Percentiles rank a stretch among this genome's conserved stretches.
These are phyloP conservation scores for Galerucella calmariensis DNA, from an alignment of 2,888 invertebrate genomes.

Conservation along the genomic window DNA sequence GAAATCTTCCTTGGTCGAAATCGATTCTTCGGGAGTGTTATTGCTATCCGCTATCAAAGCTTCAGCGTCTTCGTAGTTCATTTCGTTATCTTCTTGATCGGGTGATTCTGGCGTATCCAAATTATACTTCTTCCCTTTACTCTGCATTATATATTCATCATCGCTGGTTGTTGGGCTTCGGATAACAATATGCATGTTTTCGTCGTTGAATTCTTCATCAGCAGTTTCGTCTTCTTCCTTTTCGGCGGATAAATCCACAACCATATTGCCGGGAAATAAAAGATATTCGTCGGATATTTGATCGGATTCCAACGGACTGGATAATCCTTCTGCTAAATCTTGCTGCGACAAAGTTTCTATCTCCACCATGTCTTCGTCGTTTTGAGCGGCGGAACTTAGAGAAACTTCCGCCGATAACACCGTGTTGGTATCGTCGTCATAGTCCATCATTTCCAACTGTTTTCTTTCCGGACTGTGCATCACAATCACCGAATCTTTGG, in stretches of 20 bases:
- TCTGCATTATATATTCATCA: slow-evolving; percentile 63
- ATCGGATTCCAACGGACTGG: slow-evolving; percentile 71
- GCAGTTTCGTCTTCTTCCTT: slow-evolving; percentile 60
- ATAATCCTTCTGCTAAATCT: slow-evolving; percentile 70
- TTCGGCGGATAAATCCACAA: slow-evolving; percentile 69
- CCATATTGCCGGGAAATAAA: slow-evolving; percentile 72
- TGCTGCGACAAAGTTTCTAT: slow-evolving; percentile 69
- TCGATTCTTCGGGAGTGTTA: slow-evolving; percentile 73
- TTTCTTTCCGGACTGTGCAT: slow-evolving; percentile 61
- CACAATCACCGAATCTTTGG: slow-evolving; percentile 53
- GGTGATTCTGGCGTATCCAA: slow-evolving; percentile 69
- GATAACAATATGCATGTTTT: slow-evolving; percentile 57
- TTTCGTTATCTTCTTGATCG: slow-evolving; percentile 67
- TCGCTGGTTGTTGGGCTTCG: slow-evolving; percentile 65
- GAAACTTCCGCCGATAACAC: slow-evolving; percentile 71
- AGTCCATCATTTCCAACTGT: slow-evolving; percentile 69
- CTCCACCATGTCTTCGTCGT: slow-evolving; percentile 70
- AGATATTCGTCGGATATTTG: slow-evolving; percentile 72
- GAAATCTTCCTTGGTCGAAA: slow-evolving; percentile 75
- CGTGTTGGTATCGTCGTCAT: slow-evolving; percentile 71
- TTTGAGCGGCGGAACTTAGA: slow-evolving; percentile 70
- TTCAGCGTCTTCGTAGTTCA: slow-evolving; percentile 68
- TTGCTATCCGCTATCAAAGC: slow-evolving; percentile 72
- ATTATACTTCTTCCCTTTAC: slow-evolving; percentile 57
- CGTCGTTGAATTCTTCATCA: slow-evolving; percentile 57